Base-by-base conservation (phyloP, 2,113 vertebrate genomes). In the Gasterosteus nipponicus region DNA sequence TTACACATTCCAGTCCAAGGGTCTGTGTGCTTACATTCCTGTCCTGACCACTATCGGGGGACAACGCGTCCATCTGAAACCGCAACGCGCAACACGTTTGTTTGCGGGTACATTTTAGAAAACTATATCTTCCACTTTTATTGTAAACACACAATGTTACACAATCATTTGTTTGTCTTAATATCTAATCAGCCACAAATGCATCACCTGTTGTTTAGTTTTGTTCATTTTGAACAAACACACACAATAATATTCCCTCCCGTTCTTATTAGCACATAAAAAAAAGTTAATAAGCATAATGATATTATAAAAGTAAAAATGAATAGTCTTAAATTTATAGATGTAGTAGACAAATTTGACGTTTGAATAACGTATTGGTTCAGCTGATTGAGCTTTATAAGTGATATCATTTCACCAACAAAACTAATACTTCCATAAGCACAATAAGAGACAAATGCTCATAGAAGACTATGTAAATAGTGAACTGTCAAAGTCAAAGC, bases 11-110 rank as follows among this genome's bases (percentile, higher is more conserved):
- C 78, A 82, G 60, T 11, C 35, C 0, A 3, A 64, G n/a, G 1
- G 66, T 75, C 26, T 14, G 53, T 71, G 77, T 77, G 31, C 41
- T 62, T 10, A 39, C 60, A 84, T 83, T 86, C 70, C 60, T 76
- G 12, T 15, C 0, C 38, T 29, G 46, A 15, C 53, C 59, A 10
- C 44, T 1, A 3, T 18, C 11, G 18, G 81, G 16, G 19, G 41
- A 72, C 22, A 80, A 77, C 31, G 49, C 10, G 64, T 69, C 62
- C 54, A 62, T 56, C 69, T 69, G n/a, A 77, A 72, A 58, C 69
- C 77, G 57, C 61, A 67, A 35, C 19, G 51, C 0, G 69, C 9
- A 47, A 38, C 14, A 53, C 0, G n/a, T 47, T 60, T 26, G 19
- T 71, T 16, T 68, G 18, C 53, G n/a, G 10, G 15, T 0, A 4